A percentile compares a stretch with the other conserved stretches of the same genome.
These are phyloP conservation scores for Gallinago nigripennis DNA, from an alignment of 2,797 vertebrate genomes.

Conservation along the genomic window DNA sequence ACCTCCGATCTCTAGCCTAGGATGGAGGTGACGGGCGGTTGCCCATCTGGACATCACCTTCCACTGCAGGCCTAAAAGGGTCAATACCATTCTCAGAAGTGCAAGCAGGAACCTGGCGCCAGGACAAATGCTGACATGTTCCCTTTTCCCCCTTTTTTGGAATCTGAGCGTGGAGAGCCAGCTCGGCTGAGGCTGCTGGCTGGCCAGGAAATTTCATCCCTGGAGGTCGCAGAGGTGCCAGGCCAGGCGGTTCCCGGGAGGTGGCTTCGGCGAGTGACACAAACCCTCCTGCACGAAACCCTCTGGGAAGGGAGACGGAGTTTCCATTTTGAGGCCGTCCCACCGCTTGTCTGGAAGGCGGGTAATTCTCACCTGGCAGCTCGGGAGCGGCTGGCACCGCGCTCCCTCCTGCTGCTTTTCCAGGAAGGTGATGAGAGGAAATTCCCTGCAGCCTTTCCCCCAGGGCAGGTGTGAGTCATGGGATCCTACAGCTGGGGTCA, in stretches of 20 bases:
- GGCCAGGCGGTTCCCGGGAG: background rate
- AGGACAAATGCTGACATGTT: background rate
- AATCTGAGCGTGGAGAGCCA: background rate
- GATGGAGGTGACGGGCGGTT: background rate
- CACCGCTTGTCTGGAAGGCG: conserved; percentile 28
- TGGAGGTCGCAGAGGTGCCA: background rate
- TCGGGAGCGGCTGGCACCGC: background rate
- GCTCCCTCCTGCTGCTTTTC: conserved; percentile 44
- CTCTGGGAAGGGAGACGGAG: background rate
- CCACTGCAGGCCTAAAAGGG: background rate
- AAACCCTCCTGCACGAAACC: background rate
- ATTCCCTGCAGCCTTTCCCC: background rate
- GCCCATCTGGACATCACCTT: background rate
- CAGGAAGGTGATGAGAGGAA: conserved; percentile 41
- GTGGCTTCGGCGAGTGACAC: rapidly evolving
- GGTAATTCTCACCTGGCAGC: conserved; percentile 57
- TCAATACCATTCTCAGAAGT: background rate
- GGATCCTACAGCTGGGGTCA: conserved; percentile 22
- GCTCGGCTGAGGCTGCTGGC: background rate
- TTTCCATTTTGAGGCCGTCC: background rate
- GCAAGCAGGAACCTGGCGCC: background rate
- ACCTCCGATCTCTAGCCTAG: background rate
- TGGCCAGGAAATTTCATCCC: background rate
- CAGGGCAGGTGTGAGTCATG: conserved; percentile 36
- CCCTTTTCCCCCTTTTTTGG: background rate